These are phyloP conservation scores for Drosophila antonietae DNA, from an alignment of 2,888 invertebrate genomes.

Conservation along the genomic window DNA sequence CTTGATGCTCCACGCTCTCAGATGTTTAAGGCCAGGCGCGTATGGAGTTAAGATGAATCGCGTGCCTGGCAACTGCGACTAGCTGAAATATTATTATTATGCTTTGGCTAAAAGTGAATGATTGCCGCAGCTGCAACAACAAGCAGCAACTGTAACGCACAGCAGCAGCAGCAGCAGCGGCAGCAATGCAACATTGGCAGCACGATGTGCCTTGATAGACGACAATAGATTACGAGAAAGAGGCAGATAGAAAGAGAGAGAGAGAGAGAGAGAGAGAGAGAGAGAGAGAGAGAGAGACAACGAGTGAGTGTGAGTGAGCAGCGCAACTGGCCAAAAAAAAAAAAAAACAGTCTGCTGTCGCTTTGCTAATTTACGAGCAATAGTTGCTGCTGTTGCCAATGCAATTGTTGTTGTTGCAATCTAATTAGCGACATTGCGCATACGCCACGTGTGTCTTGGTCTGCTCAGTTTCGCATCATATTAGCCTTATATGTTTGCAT, in stretches of 20 bases:
- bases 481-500: slow-evolving; percentile 63
- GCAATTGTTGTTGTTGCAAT: slow-evolving; percentile 30
- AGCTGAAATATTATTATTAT: slow-evolving; percentile 80
- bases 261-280: slow-evolving; percentile 4
- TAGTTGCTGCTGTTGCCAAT: slow-evolving; percentile 27
- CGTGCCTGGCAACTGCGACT: slow-evolving; percentile 78
- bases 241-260: slow-evolving; percentile 10
- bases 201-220: slow-evolving; percentile 77
- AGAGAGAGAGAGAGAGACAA: slow-evolving; percentile 18
- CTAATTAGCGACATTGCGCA: slow-evolving; percentile 66
- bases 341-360: slow-evolving; percentile 40
- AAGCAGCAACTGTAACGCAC: slow-evolving; percentile 36
- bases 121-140: slow-evolving; percentile 65
- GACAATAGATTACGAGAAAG: slow-evolving; percentile 66
- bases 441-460: slow-evolving; percentile 70
- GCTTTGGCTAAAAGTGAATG: slow-evolving; percentile 78
- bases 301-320: slow-evolving; percentile 15
- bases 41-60: slow-evolving; percentile 71
- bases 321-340: slow-evolving; percentile 24
- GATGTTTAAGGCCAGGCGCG: slow-evolving; percentile 2
- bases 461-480: slow-evolving; percentile 49
- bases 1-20: neutral
- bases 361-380: slow-evolving; percentile 54
- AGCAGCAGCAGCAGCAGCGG: slow-evolving; percentile 33
- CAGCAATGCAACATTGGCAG: slow-evolving; percentile 56